A percentile compares a stretch with the other conserved stretches of the same genome.
These are phyloP conservation scores for Nemurella pictetii DNA, from an alignment of 2,888 invertebrate genomes.

Conservation along the genomic window DNA sequence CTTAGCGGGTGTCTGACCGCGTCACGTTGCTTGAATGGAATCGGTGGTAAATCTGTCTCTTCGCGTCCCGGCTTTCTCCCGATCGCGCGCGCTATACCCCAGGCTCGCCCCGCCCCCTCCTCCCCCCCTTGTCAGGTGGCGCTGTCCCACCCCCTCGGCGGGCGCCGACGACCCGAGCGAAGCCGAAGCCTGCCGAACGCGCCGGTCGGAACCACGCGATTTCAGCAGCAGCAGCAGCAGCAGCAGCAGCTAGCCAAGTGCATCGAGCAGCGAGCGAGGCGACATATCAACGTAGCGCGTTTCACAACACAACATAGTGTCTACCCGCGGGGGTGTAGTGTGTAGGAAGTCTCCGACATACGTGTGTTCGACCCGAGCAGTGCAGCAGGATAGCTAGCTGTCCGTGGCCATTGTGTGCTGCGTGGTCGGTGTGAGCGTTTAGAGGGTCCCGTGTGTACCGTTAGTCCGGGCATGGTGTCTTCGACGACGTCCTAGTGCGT, in stretches of 20 bases:
- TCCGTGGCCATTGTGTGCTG: neutral
- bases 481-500: neutral
- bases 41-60: no score
- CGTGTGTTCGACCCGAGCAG: no score
- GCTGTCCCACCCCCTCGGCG: no score
- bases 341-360: no score
- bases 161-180: neutral
- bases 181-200: neutral
- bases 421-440: neutral
- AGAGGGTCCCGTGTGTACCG: neutral
- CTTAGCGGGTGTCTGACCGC: no score
- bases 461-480: neutral
- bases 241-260: neutral
- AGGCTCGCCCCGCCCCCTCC: no score
- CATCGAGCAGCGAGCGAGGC: no score
- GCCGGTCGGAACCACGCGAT: neutral
- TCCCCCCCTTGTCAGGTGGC: neutral
- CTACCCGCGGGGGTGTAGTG: no score
- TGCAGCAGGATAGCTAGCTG: neutral
- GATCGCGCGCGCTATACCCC: neutral
- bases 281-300: no score
- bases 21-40: no score
- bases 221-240: neutral
- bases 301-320: no score
- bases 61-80: no score